phyloP scores from a whole-genome alignment of 2,113 vertebrate genomes.

The Anser brachyrhynchus region DNA sequence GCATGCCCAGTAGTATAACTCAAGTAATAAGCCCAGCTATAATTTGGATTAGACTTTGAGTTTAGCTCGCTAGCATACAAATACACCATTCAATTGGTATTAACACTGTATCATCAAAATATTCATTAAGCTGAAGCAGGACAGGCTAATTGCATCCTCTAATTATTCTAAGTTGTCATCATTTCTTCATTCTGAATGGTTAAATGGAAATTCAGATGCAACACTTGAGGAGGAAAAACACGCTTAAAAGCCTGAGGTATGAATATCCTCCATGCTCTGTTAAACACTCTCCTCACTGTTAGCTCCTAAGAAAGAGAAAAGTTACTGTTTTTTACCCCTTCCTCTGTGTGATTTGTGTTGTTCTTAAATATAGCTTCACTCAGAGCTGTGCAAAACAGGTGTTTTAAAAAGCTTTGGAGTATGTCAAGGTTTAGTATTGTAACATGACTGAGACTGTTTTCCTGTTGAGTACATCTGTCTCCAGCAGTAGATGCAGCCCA shows the following conservation, averaged over 20 bases:
- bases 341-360: background rate
- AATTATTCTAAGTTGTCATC: slow-evolving; percentile 55
- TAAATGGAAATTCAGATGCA: slow-evolving; percentile 27
- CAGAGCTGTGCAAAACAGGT: slow-evolving; percentile 12
- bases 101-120: slow-evolving; percentile 51
- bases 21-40: slow-evolving; percentile 49
- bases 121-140: slow-evolving; percentile 11
- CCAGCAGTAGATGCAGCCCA: background rate
- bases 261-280: slow-evolving; percentile 38
- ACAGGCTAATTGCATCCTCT: slow-evolving; percentile 38
- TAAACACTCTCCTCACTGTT: slow-evolving; percentile 48
- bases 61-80: slow-evolving; percentile 36
- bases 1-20: slow-evolving; percentile 46
- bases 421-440: slow-evolving; percentile 6
- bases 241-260: slow-evolving; percentile 25
- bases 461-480: background rate
- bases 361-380: background rate
- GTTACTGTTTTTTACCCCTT: slow-evolving; percentile 6
- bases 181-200: slow-evolving; percentile 20
- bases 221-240: slow-evolving; percentile 1
- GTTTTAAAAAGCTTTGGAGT: slow-evolving; percentile 35
- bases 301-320: background rate
- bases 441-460: background rate
- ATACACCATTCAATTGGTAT: slow-evolving; percentile 45
- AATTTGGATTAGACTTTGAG: slow-evolving; percentile 41